phyloP scores from a whole-genome alignment of 2,113 vertebrate species.

The Lutjanus erythropterus region DNA sequence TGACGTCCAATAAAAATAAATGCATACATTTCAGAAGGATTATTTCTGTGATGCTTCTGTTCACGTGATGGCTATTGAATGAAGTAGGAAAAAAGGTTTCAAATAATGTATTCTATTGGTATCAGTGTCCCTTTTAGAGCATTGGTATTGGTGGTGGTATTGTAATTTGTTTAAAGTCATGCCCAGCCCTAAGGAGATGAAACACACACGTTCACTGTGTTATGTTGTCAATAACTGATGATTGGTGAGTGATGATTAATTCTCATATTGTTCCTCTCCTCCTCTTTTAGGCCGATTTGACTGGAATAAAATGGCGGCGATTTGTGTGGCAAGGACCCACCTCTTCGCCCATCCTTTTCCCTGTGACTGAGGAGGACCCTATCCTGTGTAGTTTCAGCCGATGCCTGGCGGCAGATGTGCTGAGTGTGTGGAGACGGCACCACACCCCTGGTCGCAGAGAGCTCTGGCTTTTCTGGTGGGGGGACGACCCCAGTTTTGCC shows the following conservation, averaged over 20 bases:
- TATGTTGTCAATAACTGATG: slow-evolving; percentile 30
- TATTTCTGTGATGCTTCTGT: too few species aligned
- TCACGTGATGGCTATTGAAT: too few species aligned
- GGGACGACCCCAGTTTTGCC: slow-evolving; percentile 97
- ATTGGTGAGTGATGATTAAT: not conserved
- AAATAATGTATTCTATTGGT: too few species aligned
- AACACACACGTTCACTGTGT: not conserved
- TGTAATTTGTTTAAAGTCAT: too few species aligned
- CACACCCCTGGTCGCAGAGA: slow-evolving; percentile 95
- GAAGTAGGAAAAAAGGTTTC: too few species aligned
- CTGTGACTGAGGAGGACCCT: slow-evolving; percentile 99
- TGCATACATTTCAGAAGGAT: too few species aligned
- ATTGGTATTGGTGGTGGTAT: too few species aligned
- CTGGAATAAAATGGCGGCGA: slow-evolving; percentile 99
- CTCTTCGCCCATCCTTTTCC: slow-evolving; percentile 97
- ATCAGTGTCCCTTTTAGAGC: too few species aligned
- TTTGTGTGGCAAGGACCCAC: slow-evolving; percentile 98
- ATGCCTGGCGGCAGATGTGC: slow-evolving; percentile 95
- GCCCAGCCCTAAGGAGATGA: too few species aligned
- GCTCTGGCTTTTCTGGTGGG: slow-evolving; percentile 99
- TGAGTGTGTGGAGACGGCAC: slow-evolving; percentile 97
- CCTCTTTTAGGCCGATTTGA: slow-evolving; percentile 92
- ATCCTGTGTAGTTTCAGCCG: slow-evolving; percentile 99
- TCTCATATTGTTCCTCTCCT: slow-evolving; percentile 17
- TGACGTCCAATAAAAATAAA: too few species aligned